A percentile compares a stretch with the other conserved stretches of the same genome.
Conservation (phyloP, 1,140 invertebrate species). For the Drosophila ironensis region DNA sequence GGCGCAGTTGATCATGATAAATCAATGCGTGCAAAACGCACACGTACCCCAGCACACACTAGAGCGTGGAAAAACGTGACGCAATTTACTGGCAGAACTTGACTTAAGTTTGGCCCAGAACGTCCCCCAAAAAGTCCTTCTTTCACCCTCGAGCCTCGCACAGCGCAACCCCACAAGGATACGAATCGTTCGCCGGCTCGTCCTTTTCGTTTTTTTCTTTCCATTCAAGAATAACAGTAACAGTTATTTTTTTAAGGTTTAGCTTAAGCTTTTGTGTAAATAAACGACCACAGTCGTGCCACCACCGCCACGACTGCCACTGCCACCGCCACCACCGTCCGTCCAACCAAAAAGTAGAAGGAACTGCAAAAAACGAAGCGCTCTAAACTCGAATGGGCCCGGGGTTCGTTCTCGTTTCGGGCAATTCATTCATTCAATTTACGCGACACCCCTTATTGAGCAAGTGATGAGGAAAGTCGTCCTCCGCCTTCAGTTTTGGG, state of each 20-base stretch:
- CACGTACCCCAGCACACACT: slow-evolving; percentile 57
- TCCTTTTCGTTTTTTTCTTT: slow-evolving; percentile 58
- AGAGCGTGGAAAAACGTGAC: slow-evolving; percentile 74
- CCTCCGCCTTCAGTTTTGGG: slow-evolving; percentile 20
- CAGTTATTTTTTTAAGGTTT: slow-evolving; percentile 81
- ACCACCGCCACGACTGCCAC: slow-evolving; percentile 6
- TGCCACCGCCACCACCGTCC: slow-evolving; percentile 42
- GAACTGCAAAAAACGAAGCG: slow-evolving; percentile 8
- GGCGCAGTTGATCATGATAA: slow-evolving; percentile 75
- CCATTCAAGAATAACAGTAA: slow-evolving; percentile 77
- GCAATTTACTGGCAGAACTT: slow-evolving; percentile 79
- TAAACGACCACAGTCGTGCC: slow-evolving; percentile 77
- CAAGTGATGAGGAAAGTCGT: slow-evolving; percentile 50
- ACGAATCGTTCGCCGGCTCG: slow-evolving; percentile 34
- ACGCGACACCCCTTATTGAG: slow-evolving; percentile 69
- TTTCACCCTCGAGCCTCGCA: slow-evolving; percentile 62
- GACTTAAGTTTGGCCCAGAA: slow-evolving; percentile 66
- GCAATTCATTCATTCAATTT: slow-evolving; percentile 81
- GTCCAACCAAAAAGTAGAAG: slow-evolving; percentile 19
- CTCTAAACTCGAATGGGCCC: slow-evolving; percentile 35
- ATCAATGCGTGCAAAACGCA: slow-evolving; percentile 80
- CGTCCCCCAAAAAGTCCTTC: slow-evolving; percentile 15
- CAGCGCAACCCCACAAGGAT: slow-evolving; percentile 57
- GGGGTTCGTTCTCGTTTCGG: slow-evolving; percentile 39
- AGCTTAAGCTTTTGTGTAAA: slow-evolving; percentile 81